These are phyloP conservation scores for Drosophila demipolita DNA, from an alignment of 2,888 invertebrate species.

Conservation along the genomic window DNA sequence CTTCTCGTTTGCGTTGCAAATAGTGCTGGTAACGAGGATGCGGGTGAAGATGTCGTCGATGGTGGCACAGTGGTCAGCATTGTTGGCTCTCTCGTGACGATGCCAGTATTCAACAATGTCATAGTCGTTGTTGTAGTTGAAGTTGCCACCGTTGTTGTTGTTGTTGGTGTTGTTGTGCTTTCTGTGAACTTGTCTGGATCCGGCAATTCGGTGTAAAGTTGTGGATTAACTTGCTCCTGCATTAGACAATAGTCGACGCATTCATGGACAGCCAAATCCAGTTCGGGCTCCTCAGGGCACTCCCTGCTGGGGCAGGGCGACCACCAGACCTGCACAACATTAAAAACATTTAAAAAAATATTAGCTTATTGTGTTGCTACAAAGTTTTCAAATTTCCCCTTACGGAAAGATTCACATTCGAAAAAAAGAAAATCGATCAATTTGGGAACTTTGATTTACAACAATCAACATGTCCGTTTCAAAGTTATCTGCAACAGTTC, in stretches of 20 bases:
- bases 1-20: slow-evolving; percentile 76
- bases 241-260: slow-evolving; percentile 91
- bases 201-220: slow-evolving; percentile 70
- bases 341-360: slow-evolving; percentile 9
- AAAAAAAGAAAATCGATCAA: background rate
- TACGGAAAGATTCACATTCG: background rate
- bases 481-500: background rate
- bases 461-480: background rate
- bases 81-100: slow-evolving; percentile 16
- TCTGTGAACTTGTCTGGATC: slow-evolving; percentile 56
- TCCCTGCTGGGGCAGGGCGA: slow-evolving; percentile 92
- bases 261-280: slow-evolving; percentile 90
- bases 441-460: background rate
- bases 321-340: slow-evolving; percentile 89
- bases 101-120: slow-evolving; percentile 18
- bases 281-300: slow-evolving; percentile 90
- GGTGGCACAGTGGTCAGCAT: slow-evolving; percentile 53
- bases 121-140: slow-evolving; percentile 17
- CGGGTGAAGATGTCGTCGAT: slow-evolving; percentile 73
- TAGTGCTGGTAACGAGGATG: slow-evolving; percentile 67
- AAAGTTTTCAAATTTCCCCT: slow-evolving; percentile 1
- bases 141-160: slow-evolving; percentile 29
- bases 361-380: background rate
- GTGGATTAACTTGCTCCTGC: slow-evolving; percentile 83
- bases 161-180: slow-evolving; percentile 63